Conservation (phyloP, 2,113 vertebrate genomes). For the Chaetura pelagica region DNA sequence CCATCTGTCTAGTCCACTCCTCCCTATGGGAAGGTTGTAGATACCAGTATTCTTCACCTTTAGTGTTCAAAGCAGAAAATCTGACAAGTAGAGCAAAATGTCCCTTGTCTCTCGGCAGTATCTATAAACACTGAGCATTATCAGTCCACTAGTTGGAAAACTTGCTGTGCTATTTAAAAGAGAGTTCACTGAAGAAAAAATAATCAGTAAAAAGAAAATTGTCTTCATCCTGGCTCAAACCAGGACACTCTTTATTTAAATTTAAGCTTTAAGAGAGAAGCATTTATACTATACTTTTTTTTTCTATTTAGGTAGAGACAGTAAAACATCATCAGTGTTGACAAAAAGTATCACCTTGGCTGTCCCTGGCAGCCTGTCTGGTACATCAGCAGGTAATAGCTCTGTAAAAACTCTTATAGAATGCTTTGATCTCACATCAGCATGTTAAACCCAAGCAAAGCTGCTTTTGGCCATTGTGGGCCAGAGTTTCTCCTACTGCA, state of each 20-base stretch:
- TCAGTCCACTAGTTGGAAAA: too few relatives aligned
- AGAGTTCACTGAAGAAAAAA: too few relatives aligned
- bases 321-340: constrained; percentile 80
- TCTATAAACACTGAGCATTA: too few relatives aligned
- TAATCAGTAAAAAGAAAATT: too few relatives aligned
- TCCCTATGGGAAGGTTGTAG: too few relatives aligned
- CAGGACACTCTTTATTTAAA: neutral
- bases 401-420: neutral
- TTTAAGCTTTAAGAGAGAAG: neutral
- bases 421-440: neutral
- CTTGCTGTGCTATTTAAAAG: too few relatives aligned
- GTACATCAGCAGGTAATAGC: constrained; percentile 77
- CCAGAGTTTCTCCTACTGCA: neutral
- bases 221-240: too few relatives aligned
- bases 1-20: too few relatives aligned
- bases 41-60: too few relatives aligned
- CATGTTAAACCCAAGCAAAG: neutral
- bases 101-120: too few relatives aligned
- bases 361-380: constrained; percentile 78
- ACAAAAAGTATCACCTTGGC: constrained; percentile 83
- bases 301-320: constrained; percentile 85
- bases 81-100: too few relatives aligned
- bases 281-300: constrained; percentile 47
- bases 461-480: neutral
- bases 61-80: too few relatives aligned